These are phyloP conservation scores for Kryptolebias ocellatus DNA, from an alignment of 2,797 vertebrate species.

Conservation along the genomic window DNA sequence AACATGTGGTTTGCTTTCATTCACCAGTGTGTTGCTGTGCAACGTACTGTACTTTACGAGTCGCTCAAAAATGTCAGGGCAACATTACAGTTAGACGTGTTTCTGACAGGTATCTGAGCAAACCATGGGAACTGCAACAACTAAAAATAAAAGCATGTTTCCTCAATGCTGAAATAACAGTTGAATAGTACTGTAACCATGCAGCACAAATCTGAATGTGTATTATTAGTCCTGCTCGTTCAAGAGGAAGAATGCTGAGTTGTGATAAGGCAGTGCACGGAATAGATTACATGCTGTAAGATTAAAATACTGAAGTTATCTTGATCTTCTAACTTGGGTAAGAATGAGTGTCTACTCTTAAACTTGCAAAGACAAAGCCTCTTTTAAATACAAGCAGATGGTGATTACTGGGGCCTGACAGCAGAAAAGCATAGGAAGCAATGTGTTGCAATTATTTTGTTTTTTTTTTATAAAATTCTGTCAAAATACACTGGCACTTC, in stretches of 20 bases:
- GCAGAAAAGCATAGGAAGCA: too few species aligned
- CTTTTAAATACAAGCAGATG: constrained; percentile 3
- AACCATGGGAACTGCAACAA: constrained; percentile 5
- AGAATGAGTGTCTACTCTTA: background rate
- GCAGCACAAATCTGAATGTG: constrained; percentile 46
- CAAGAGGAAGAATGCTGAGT: constrained; percentile 66
- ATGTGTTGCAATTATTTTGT: too few species aligned
- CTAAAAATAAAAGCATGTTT: constrained; percentile 12
- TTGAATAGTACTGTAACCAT: constrained; percentile 23
- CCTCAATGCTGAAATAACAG: constrained; percentile 23
- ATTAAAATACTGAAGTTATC: constrained; percentile 48
- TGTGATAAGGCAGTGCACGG: constrained; percentile 64
- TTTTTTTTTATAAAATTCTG: too few species aligned
- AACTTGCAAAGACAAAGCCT: constrained; percentile 4
- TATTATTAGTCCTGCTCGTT: constrained; percentile 49
- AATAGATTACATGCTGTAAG: constrained; percentile 48
- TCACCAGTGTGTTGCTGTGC: background rate
- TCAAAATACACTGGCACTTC: too few species aligned
- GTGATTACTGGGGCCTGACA: background rate
- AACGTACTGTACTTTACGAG: background rate
- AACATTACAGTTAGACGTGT: constrained; percentile 7
- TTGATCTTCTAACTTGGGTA: constrained; percentile 13
- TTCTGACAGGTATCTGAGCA: constrained; percentile 11
- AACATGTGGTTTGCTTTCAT: constrained; percentile 12
- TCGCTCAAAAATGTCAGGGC: background rate